A percentile compares a stretch with the other conserved stretches of the same genome.
phyloP scores from a whole-genome alignment of 2,797 vertebrate genomes.

The Karalla daura region DNA sequence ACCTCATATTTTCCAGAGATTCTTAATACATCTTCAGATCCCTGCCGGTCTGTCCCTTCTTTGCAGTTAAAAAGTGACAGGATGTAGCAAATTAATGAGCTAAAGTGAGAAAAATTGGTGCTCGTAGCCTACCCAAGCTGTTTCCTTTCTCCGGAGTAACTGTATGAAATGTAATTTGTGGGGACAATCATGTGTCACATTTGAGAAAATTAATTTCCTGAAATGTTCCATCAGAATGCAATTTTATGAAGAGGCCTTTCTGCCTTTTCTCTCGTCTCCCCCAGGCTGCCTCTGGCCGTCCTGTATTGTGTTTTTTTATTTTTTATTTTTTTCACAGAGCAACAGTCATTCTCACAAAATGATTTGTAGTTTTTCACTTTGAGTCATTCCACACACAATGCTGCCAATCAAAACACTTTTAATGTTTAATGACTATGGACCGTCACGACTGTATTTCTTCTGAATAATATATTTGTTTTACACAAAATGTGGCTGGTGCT shows the following conservation, averaged over 20 bases:
- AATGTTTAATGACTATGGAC: slow-evolving; percentile 29
- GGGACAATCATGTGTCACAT: slow-evolving; percentile 65
- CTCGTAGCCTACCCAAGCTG: slow-evolving; percentile 31
- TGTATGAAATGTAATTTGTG: slow-evolving; percentile 57
- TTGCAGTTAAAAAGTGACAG: slow-evolving; percentile 37
- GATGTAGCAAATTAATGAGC: slow-evolving; percentile 48
- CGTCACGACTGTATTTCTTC: slow-evolving; percentile 1
- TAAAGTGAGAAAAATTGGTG: slow-evolving; percentile 28
- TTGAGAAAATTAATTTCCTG: slow-evolving; percentile 68
- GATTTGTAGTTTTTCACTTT: slow-evolving; percentile 48
- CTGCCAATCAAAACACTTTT: slow-evolving; percentile 46
- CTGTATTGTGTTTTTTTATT: slow-evolving; percentile 43
- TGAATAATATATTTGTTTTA: slow-evolving; percentile 2
- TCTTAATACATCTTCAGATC: slow-evolving; percentile 10
- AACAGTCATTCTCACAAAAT: slow-evolving; percentile 55
- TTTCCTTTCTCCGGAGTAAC: slow-evolving; percentile 41
- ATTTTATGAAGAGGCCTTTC: slow-evolving; percentile 45
- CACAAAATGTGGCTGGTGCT: slow-evolving; percentile 21
- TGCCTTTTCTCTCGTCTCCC: slow-evolving; percentile 14
- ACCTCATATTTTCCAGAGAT: slow-evolving; percentile 5
- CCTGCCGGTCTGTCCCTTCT: neutral
- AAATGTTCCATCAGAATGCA: slow-evolving; percentile 50
- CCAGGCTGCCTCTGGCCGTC: slow-evolving; percentile 32
- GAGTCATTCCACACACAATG: slow-evolving; percentile 30
- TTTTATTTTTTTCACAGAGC: slow-evolving; percentile 7